Evolutionary conservation across 2,797 vertebrate species (phyloP).

Genomic region (Bovichtus diacanthus): DNA sequence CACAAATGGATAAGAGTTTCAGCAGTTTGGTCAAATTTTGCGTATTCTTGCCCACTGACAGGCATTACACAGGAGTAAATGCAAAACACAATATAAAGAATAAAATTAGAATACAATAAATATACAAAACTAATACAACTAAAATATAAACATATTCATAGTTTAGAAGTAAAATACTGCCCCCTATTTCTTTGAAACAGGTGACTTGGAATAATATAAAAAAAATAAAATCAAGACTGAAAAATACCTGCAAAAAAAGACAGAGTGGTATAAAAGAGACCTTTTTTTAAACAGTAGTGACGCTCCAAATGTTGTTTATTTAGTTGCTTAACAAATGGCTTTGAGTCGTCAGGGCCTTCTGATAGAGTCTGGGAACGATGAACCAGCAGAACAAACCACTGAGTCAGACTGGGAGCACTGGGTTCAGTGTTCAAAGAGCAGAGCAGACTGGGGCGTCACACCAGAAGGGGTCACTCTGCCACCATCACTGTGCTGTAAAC

Average conservation of each 20-base stretch:
- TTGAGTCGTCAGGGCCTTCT: not conserved
- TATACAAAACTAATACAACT: no score
- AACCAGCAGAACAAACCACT: not conserved
- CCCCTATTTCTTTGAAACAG: no score
- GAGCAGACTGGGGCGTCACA: constrained; percentile 57
- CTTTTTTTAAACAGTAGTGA: not conserved
- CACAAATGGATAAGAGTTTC: no score
- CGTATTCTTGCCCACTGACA: no score
- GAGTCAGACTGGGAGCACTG: constrained; percentile 31
- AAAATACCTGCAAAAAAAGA: not conserved
- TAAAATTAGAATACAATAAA: no score
- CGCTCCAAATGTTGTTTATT: not conserved
- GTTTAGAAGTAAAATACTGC: no score
- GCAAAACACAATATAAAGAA: no score
- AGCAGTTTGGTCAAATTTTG: no score
- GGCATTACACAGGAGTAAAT: no score
- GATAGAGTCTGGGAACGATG: constrained; percentile 5
- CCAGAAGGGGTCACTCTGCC: constrained; percentile 84
- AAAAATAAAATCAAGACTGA: not conserved
- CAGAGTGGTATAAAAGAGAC: not conserved
- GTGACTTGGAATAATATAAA: no score
- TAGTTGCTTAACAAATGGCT: not conserved
- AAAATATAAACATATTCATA: no score
- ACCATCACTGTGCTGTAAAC: constrained; percentile 50
- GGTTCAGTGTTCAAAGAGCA: not conserved